Percentiles rank a stretch among this genome's conserved stretches.
Evolutionary conservation across 2,797 vertebrate genomes (phyloP).

Genomic region (Miichthys miiuy): DNA sequence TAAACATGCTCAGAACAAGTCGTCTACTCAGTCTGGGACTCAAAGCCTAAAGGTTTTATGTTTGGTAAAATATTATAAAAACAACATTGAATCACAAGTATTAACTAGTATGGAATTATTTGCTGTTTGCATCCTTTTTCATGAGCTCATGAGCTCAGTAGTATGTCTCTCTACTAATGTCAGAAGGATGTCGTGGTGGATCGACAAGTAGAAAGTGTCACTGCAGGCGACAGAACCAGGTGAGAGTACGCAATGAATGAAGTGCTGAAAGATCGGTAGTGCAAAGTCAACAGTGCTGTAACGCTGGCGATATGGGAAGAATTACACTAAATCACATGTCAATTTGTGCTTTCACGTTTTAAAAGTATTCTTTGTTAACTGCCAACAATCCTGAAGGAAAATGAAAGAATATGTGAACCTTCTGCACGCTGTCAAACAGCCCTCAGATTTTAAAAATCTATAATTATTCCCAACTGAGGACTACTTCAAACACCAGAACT

Average conservation of each 20-base stretch:
- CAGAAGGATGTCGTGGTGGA: background rate
- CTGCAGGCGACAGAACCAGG: background rate
- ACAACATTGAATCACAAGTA: slow-evolving; percentile 32
- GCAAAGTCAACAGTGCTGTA: slow-evolving; percentile 62
- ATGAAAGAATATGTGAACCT: slow-evolving; percentile 11
- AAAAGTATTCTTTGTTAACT: slow-evolving; percentile 8
- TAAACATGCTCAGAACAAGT: slow-evolving; percentile 36
- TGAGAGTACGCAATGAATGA: slow-evolving; percentile 18
- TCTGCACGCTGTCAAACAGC: slow-evolving; percentile 59
- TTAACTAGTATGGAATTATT: slow-evolving; percentile 13
- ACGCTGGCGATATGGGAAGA: background rate
- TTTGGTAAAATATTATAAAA: slow-evolving; percentile 50
- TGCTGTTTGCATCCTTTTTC: slow-evolving; percentile 7
- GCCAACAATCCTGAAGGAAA: slow-evolving; percentile 26
- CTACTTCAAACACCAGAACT: slow-evolving; percentile 27
- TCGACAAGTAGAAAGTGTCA: slow-evolving; percentile 14
- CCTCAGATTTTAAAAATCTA: background rate
- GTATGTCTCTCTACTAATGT: background rate
- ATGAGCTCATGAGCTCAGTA: background rate
- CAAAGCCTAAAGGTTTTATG: slow-evolving; percentile 25
- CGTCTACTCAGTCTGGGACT: slow-evolving; percentile 41
- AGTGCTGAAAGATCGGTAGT: slow-evolving; percentile 51
- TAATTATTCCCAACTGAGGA: slow-evolving; percentile 35
- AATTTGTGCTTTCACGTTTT: slow-evolving; percentile 43
- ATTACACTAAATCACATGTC: background rate